phyloP scores from a whole-genome alignment of 2,888 invertebrate genomes.

The Oithona nana region DNA sequence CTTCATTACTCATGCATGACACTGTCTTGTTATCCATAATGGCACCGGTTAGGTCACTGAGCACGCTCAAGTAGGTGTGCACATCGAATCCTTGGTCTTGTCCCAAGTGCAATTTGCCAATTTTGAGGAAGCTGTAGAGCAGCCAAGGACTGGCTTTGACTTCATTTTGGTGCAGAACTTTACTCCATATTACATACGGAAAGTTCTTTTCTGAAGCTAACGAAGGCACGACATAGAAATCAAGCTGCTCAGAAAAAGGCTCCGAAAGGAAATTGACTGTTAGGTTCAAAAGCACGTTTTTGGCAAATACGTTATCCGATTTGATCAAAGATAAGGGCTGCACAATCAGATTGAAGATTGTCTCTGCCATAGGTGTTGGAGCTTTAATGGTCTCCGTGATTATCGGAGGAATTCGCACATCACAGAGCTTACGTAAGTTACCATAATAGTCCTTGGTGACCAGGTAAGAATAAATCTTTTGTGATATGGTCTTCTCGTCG shows the following conservation, averaged over 20 bases:
- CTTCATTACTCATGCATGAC: not conserved
- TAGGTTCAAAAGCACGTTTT: constrained; percentile 17
- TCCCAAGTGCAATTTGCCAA: constrained; percentile 33
- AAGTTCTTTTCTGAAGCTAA: constrained; percentile 34
- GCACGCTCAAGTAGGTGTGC: not conserved
- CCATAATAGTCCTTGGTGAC: constrained; percentile 46
- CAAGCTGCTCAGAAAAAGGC: constrained; percentile 45
- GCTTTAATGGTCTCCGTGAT: constrained; percentile 45
- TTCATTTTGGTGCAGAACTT: constrained; percentile 20
- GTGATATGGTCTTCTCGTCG: not conserved
- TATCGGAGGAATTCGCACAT: constrained; percentile 43
- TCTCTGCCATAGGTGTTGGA: constrained; percentile 50
- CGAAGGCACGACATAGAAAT: constrained; percentile 48
- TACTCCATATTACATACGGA: constrained; percentile 24
- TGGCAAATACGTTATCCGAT: not conserved
- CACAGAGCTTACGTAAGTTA: constrained; percentile 47
- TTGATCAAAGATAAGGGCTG: constrained; percentile 41
- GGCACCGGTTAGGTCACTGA: constrained; percentile 12
- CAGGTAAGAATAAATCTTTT: constrained; percentile 18
- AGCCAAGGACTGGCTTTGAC: constrained; percentile 39
- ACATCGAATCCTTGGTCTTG: not conserved
- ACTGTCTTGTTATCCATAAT: not conserved
- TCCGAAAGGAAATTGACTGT: constrained; percentile 41
- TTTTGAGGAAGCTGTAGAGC: constrained; percentile 44
- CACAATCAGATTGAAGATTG: constrained; percentile 51